Base-by-base conservation (phyloP, 2,888 invertebrate genomes). In the Heteropelma amictum region DNA sequence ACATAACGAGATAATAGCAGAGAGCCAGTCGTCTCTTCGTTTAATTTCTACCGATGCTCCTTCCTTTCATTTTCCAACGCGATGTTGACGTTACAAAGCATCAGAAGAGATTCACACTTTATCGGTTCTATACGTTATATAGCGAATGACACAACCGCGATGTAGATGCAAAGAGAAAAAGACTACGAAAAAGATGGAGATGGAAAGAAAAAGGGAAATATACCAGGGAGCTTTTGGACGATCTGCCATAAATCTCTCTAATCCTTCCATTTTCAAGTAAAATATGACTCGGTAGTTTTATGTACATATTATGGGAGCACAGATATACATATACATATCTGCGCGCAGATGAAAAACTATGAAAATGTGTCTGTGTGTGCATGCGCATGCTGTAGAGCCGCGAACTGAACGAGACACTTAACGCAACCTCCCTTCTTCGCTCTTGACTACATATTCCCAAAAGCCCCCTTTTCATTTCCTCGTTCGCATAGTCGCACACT, bases 201-300 rank as follows among this genome's bases (percentile, higher is more conserved):
- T 40, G 19, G 10, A 42, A 40, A 33, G 38, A 40, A 19, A 54
- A 28, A 71, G 35, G 33, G 67, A 40, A 56, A 64, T 73, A 45
- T 76, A 73, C 74, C 72, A 72, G 65, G 56, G 70, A 70, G 30
- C 72, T 77, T 72, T 42, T 23, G 67, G 64, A 61, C 76, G 76
- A 80, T 79, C 80, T 77, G 35, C 74, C 77, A 81, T 83, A 83
- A 83, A 82, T 82, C 82, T 79, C 78, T 77, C 78, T 83, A 82
- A 82, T 82, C 83, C 83, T 78, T 79, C 77, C 76, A 78, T 82
- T 79, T 80, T 78, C 77, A 70, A 73, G 79, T 80, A 80, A 83
- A 81, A 81, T 82, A 83, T 82, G 77, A 80, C 67, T 73, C 35
- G 54, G 28, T 28, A 58, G 68, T 69, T 72, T 33, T 68, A 56